Base-by-base conservation (phyloP, 1,140 invertebrate species). In the Psix sp. region DNA sequence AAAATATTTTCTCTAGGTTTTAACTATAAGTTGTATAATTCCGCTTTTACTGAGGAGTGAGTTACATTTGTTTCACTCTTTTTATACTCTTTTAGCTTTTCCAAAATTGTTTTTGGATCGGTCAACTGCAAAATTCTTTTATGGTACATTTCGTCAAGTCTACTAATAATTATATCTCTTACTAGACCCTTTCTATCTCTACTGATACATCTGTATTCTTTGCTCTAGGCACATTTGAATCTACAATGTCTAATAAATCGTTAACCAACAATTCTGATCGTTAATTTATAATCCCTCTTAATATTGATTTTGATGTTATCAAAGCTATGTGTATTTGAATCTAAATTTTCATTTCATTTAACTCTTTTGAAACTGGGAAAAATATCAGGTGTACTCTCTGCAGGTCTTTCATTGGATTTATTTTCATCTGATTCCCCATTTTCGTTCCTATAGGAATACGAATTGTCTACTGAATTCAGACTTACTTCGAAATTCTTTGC, bases 111-210 rank as follows among this genome's bases (percentile, higher is more conserved):
- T 65, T 56, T 56, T n/a, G 67, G 67, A 24, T 79, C 74, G 5
- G 29, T 40, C 17, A 57, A 5, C 1, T 62, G 14, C 16, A 77
- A n/a, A 35, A 79, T 63, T 54, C 16, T 74, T 33, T 62, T 70
- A 17, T 79, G 77, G 24, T 75, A 73, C 10, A 52, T 9, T 56
- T 75, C 57, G 46, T 77, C 74, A 29, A 74, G 26, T 26, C 70
- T 57, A 62, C 43, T 67, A 11, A 77, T 67, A 7, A 75, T 73
- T 10, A 74, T 68, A 43, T 35, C 60, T 36, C 48, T 39, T 10
- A 54, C 48, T 17, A 36, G 4, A 7, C 6, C 10, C 45, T 54
- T 21, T 45, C 40, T 52, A 16, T 45, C 10, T 13, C n/a, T 45
- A 11, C 1, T 16, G 0, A 57, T 45, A 20, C 21, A 6, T 21